These are phyloP conservation scores for Drosophila trapezifrons DNA, from an alignment of 1,140 invertebrate species.

Conservation along the genomic window DNA sequence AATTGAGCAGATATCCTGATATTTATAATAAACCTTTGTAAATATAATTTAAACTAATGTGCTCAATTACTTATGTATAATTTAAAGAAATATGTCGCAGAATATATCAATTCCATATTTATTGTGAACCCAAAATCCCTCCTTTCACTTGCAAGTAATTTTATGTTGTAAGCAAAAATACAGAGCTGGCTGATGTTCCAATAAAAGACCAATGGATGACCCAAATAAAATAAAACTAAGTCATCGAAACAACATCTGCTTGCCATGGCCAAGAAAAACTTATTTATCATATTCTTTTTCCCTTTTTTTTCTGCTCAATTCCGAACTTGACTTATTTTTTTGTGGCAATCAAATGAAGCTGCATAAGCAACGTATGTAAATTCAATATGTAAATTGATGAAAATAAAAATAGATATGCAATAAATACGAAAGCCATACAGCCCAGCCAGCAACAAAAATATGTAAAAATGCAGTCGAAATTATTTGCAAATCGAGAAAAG, in stretches of 20 bases:
- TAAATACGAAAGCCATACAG: conserved; percentile 42
- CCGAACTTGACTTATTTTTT: conserved; percentile 36
- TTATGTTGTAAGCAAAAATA: neutral
- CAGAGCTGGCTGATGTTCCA: conserved; percentile 5
- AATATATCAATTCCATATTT: neutral
- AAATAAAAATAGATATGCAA: conserved; percentile 43
- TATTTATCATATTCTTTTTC: conserved; percentile 12
- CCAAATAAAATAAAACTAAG: conserved; percentile 17
- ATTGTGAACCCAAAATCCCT: neutral
- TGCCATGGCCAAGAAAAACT: neutral
- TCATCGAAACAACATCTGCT: conserved; percentile 32
- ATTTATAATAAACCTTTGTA: too few relatives aligned
- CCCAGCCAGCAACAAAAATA: conserved; percentile 9
- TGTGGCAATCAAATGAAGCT: conserved; percentile 57
- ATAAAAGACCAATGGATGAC: conserved; percentile 7
- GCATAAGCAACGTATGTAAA: conserved; percentile 44
- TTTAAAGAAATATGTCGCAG: neutral
- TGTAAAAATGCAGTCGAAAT: conserved; percentile 51
- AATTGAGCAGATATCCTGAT: too few relatives aligned
- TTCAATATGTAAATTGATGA: conserved; percentile 47
- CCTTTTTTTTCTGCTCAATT: neutral
- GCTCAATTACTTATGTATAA: neutral
- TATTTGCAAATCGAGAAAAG: conserved; percentile 35
- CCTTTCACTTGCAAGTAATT: neutral
- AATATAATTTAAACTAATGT: too few relatives aligned